Evolutionary conservation across 2,888 invertebrate genomes (phyloP).

Genomic region (Hypena proboscidalis): DNA sequence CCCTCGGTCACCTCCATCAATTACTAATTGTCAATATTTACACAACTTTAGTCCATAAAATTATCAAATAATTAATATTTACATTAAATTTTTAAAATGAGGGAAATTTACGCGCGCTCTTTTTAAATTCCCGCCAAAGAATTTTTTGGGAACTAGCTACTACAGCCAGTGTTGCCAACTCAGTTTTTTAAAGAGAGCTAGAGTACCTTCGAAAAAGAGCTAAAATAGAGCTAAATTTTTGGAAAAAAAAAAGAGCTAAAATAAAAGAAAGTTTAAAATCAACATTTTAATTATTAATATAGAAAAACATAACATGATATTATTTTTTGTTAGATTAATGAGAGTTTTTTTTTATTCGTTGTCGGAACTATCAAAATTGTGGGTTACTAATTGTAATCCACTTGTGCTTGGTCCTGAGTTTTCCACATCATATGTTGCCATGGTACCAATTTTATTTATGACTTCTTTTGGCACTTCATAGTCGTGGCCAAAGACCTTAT

Average conservation of each 20-base stretch:
- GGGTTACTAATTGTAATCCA: conserved; percentile 1
- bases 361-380: conserved; percentile 3
- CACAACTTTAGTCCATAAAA: too few relatives aligned
- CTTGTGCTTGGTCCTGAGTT: conserved; percentile 1
- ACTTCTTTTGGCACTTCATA: conserved; percentile 1
- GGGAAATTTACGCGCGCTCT: too few relatives aligned
- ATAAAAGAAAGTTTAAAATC: conserved; percentile 1
- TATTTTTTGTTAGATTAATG: conserved; percentile 2
- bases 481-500: too few relatives aligned
- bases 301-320: conserved; percentile 1
- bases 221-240: conserved; percentile 1
- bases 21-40: too few relatives aligned
- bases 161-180: too few relatives aligned
- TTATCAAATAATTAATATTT: too few relatives aligned
- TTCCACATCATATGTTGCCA: conserved; percentile 2
- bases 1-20: too few relatives aligned
- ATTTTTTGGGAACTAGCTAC: too few relatives aligned
- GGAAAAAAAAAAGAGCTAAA: conserved; percentile 3
- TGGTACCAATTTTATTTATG: conserved; percentile 1
- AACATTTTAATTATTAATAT: conserved; percentile 4
- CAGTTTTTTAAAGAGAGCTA: conserved; percentile 3
- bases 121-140: too few relatives aligned
- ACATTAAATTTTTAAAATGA: too few relatives aligned
- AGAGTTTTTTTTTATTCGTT: conserved; percentile 1
- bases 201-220: conserved; percentile 3